Evolutionary conservation across 1,140 invertebrate species (phyloP).

Genomic region (Procambarus clarkii): DNA sequence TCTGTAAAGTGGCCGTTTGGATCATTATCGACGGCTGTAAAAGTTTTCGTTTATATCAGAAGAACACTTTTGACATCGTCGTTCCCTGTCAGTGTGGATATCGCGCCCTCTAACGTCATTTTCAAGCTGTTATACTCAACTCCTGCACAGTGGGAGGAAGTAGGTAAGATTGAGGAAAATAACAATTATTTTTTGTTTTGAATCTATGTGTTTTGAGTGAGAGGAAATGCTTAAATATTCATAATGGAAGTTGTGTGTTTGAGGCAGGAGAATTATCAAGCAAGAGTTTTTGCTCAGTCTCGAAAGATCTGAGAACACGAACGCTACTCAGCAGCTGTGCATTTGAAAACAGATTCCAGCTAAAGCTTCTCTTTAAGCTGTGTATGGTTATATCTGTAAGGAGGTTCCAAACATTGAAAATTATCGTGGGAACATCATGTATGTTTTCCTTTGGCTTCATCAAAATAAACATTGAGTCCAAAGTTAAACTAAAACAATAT

Average conservation of each 20-base stretch:
- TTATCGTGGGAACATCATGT: not conserved
- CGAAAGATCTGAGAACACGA: not conserved
- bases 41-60: not conserved
- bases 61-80: not conserved
- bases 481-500: not conserved
- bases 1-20: not conserved
- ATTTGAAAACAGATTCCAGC: not conserved
- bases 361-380: not conserved
- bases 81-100: not conserved
- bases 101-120: too few species aligned
- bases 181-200: too few species aligned
- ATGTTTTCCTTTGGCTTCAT: not conserved
- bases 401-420: not conserved
- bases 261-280: not conserved
- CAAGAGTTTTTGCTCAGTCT: not conserved
- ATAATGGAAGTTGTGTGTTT: not conserved
- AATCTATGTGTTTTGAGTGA: too few species aligned
- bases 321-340: not conserved
- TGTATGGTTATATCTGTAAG: not conserved
- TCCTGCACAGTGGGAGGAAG: too few species aligned
- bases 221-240: too few species aligned
- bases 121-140: too few species aligned
- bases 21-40: not conserved
- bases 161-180: too few species aligned
- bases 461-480: not conserved